These are phyloP conservation scores for Hemibagrus wyckioides DNA, from an alignment of 2,113 vertebrate species.

Conservation along the genomic window DNA sequence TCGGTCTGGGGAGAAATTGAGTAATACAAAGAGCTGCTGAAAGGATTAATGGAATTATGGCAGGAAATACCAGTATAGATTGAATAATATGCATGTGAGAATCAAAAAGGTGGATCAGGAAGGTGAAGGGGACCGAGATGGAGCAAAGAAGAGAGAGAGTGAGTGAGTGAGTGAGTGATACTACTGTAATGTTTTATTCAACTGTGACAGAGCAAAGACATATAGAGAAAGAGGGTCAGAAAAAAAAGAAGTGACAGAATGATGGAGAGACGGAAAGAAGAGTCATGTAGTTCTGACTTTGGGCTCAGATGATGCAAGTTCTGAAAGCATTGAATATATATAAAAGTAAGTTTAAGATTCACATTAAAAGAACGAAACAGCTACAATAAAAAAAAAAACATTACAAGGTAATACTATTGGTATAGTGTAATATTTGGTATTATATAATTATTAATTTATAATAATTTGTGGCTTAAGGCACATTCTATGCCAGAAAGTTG, in stretches of 20 bases:
- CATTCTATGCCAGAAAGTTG: neutral
- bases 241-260: conserved; percentile 11
- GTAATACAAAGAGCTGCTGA: neutral
- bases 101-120: neutral
- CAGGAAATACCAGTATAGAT: neutral
- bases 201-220: neutral
- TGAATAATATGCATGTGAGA: neutral
- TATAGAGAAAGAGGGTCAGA: conserved; percentile 5
- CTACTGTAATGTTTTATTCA: conserved; percentile 23
- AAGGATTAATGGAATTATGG: conserved; percentile 2
- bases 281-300: neutral
- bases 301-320: neutral
- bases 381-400: neutral
- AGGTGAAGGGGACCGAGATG: neutral
- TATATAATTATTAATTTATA: neutral
- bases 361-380: neutral
- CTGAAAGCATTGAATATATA: conserved; percentile 16
- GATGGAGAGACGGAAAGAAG: conserved; percentile 2
- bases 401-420: neutral
- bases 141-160: neutral
- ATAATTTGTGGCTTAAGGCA: neutral
- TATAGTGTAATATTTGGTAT: neutral
- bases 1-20: neutral
- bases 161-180: neutral
- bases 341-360: neutral